Conservation (phyloP, 2,888 invertebrate species). For the Cosmia pyralina region DNA sequence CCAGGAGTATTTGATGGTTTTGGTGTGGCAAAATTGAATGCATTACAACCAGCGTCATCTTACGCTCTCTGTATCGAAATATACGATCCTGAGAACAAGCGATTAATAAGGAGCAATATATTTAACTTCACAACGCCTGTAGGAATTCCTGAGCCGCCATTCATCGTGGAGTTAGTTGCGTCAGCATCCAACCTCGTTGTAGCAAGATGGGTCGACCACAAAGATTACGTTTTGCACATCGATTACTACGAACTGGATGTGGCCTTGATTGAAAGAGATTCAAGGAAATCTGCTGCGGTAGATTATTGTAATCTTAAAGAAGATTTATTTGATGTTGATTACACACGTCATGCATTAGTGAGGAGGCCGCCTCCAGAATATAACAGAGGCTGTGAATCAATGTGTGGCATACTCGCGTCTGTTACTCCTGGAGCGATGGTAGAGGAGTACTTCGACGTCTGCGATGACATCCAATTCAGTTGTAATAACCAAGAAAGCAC, state of each 20-base stretch:
- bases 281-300: constrained; percentile 69
- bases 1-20: constrained; percentile 62
- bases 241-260: constrained; percentile 82
- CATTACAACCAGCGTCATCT: constrained; percentile 80
- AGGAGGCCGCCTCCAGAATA: constrained; percentile 81
- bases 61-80: constrained; percentile 85
- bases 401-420: constrained; percentile 80
- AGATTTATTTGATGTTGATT: constrained; percentile 73
- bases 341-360: constrained; percentile 79
- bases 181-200: constrained; percentile 73
- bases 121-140: constrained; percentile 80
- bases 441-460: constrained; percentile 82
- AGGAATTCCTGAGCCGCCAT: constrained; percentile 84
- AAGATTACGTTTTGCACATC: constrained; percentile 77
- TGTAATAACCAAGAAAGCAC: constrained; percentile 74
- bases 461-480: constrained; percentile 68
- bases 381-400: constrained; percentile 80
- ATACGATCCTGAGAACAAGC: constrained; percentile 71
- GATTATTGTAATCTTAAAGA: constrained; percentile 77
- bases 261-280: constrained; percentile 75
- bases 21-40: constrained; percentile 69
- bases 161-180: constrained; percentile 81
- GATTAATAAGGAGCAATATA: constrained; percentile 78
- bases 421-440: constrained; percentile 77
- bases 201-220: constrained; percentile 83